Evolutionary conservation across 2,888 invertebrate species (phyloP), one percentile per base, ranked within the genome.

Genomic region (Amiota communis): DNA sequence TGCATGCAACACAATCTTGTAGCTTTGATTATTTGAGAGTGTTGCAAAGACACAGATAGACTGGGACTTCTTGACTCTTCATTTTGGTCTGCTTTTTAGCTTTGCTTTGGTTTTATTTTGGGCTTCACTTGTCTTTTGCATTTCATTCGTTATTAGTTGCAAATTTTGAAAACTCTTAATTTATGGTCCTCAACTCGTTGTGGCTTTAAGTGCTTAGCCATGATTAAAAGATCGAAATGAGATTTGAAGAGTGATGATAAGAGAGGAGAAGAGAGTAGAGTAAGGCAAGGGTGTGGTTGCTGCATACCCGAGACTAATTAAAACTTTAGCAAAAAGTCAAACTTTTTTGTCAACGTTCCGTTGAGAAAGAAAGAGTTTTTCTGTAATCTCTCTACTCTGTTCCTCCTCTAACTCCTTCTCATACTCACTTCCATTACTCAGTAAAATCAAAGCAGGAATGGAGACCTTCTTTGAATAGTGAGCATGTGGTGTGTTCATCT

Each of bases 261-360:
- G 1, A 23, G 23, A 23, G 23, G 23, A 23, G 23, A 3, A 3
- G 8, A 36, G 36, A 36, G 6, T 36, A 36, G 36, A 36, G 6
- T 36, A 36, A 6, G 8, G 6, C 8, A 6, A 36, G 36, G 3
- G 3, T 36, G 36, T 36, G 36, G 36, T 36, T 4, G 20, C 17
- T 23, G 61, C 61, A 61, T 65, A 47, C 0, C 48, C 17, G 49
- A 65, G 48, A 17, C 17, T 65, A 65, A 49, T 65, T 49, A 65
- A 65, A 65, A 65, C 65, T 65, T 49, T 13, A 9, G 1, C 36
- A 63, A 36, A 36, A 63, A 63, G 63, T 59, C 17, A 17, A 59
- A 59, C 11, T 17, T 15, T 59, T 59, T 59, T 23, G 36, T 63
- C 36, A 36, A 36, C 11, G 8, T 23, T 20, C 46, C n/a, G 1